Conservation (phyloP, 2,797 vertebrate species). For the Xerus rutilus region DNA sequence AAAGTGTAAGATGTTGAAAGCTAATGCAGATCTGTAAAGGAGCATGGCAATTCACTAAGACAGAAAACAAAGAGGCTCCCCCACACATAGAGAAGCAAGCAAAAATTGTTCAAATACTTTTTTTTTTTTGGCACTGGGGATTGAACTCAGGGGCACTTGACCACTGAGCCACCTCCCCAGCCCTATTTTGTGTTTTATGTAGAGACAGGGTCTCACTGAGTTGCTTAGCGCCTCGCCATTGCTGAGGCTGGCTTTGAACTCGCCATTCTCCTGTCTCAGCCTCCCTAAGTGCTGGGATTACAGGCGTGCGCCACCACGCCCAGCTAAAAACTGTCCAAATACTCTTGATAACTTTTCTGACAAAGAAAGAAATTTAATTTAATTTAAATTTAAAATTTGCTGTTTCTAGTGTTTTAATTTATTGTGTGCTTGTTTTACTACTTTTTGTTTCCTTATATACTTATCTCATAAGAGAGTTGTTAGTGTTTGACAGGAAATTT, state of each 20-base stretch:
- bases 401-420: slow-evolving; percentile 33
- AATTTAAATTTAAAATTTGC: neutral
- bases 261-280: too few relatives aligned
- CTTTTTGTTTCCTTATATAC: neutral
- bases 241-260: too few relatives aligned
- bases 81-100: neutral
- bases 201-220: too few relatives aligned
- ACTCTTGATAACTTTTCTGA: neutral
- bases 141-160: too few relatives aligned
- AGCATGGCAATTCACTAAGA: neutral
- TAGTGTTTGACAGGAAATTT: slow-evolving; percentile 22
- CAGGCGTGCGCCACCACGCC: too few relatives aligned
- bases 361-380: neutral
- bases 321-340: neutral
- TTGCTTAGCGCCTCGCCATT: too few relatives aligned
- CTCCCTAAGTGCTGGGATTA: too few relatives aligned
- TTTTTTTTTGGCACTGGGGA: too few relatives aligned
- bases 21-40: neutral
- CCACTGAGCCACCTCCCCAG: too few relatives aligned
- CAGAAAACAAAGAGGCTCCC: neutral
- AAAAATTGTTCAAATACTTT: neutral
- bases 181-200: too few relatives aligned
- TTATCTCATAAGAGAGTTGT: neutral
- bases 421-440: neutral
- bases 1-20: neutral